Conservation (phyloP, 2,113 vertebrate genomes). For the Taurulus bubalis region DNA sequence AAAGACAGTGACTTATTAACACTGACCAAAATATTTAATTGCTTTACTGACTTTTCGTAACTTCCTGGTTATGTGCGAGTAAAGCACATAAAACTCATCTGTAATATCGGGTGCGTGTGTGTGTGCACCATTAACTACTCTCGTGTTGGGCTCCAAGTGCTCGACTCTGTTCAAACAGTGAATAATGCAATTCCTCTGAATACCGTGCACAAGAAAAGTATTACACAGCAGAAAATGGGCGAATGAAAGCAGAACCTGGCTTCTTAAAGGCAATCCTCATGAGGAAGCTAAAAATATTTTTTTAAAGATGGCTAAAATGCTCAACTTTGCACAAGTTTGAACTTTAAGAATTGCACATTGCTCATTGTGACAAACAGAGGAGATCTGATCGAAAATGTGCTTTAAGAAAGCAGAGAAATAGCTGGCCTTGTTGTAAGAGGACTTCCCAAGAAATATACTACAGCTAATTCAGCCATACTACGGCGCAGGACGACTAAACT, state of each 20-base stretch:
- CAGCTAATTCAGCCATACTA: conserved; percentile 2
- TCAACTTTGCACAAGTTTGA: neutral
- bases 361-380: neutral
- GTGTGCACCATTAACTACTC: neutral
- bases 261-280: neutral
- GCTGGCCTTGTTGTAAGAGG: neutral
- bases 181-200: conserved; percentile 2
- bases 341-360: neutral
- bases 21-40: conserved; percentile 2
- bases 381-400: neutral
- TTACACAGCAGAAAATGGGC: neutral
- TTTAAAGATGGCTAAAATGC: neutral
- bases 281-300: neutral
- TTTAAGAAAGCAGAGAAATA: neutral
- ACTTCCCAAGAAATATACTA: conserved; percentile 31
- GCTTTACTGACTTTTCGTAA: conserved; percentile 1
- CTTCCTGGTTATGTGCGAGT: conserved; percentile 25
- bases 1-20: neutral
- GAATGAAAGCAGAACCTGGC: neutral
- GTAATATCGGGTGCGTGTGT: neutral
- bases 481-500: conserved; percentile 6
- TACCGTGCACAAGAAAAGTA: neutral
- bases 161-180: neutral
- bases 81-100: conserved; percentile 2
- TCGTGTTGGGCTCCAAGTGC: neutral